phyloP scores from a whole-genome alignment of 2,113 vertebrate species.

The Apteryx mantelli region DNA sequence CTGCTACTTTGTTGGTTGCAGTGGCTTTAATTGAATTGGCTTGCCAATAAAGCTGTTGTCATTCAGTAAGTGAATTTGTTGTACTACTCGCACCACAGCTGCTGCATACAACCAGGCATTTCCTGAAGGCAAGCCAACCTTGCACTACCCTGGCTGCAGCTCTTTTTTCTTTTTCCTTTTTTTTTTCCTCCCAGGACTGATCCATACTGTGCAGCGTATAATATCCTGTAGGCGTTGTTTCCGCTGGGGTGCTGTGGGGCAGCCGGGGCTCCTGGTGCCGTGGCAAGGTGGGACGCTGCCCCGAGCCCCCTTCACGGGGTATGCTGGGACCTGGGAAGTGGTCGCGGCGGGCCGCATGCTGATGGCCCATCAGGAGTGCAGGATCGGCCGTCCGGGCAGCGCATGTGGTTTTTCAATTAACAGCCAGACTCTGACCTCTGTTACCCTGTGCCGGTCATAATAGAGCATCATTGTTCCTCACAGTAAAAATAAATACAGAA shows the following conservation, averaged over 20 bases:
- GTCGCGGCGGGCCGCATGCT: not conserved
- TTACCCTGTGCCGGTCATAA: slow-evolving; percentile 49
- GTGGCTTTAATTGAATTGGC: slow-evolving; percentile 93
- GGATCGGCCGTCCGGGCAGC: not conserved
- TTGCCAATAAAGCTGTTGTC: slow-evolving; percentile 93
- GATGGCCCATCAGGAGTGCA: not conserved
- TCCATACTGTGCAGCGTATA: not conserved
- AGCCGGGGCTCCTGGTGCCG: too few species aligned
- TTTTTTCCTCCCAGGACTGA: not conserved
- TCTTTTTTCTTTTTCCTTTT: not conserved
- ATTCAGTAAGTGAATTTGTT: slow-evolving; percentile 91
- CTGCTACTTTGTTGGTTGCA: slow-evolving; percentile 85
- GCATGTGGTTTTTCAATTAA: slow-evolving; percentile 62
- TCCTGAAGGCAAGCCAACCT: slow-evolving; percentile 86
- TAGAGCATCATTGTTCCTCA: slow-evolving; percentile 70
- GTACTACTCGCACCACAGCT: slow-evolving; percentile 86
- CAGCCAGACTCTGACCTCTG: slow-evolving; percentile 37
- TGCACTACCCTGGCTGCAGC: slow-evolving; percentile 72
- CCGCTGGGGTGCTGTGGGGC: accelerated
- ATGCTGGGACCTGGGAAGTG: not conserved
- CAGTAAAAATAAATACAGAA: slow-evolving; percentile 77
- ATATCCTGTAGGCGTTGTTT: not conserved
- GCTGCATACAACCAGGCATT: slow-evolving; percentile 84
- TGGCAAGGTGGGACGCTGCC: too few species aligned
- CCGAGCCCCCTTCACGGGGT: not conserved